Evolutionary conservation across 2,888 invertebrate species (phyloP), one percentile per base, ranked within the genome.

Genomic region (Morinoia aosen): DNA sequence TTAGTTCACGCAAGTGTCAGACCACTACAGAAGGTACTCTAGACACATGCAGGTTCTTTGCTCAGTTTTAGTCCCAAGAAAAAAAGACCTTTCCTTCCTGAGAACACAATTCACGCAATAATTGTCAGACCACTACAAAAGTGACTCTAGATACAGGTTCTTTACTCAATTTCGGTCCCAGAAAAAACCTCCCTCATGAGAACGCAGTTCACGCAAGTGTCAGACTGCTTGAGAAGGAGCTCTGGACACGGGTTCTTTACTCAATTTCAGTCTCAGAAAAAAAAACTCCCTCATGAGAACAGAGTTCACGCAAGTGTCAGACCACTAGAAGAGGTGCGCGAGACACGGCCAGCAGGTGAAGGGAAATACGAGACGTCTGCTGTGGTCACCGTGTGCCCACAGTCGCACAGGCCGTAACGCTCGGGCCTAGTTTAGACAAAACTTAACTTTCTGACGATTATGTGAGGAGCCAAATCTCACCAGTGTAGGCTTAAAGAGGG

Each of bases 281-380:
- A 33, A 16, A 0, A 3, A 3, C 25, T 76, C 25, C 25, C 48
- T 33, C 76, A 16, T 19, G 76, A 76, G 33, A 76, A 76, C 76
- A 76, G 2, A 76, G 90, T 90, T 90, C 90, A 40, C 90, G 48
- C 90, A 48, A 90, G 90, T 90, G 90, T 90, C 90, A 40, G 90
- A 90, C 90, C 0, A 64, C 64, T 2, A 39, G 7, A 33, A 1
- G 39, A 39, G 40, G 10, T 40, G 14, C 39, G 16, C 8, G 90
- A 90, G 40, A 90, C 90, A 40, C 40, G 40, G 25, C 12, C 90
- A 40, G 39, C 90, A 90, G 90, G 90, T 90, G 90, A 90, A 8
- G 0, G n/a, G 90, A 90, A 90, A 90, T 90, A 39, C 33, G 90
- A 90, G 48, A 39, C 40, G 0, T 40, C 40, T 40, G 14, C 90